Conservation (phyloP, 2,113 vertebrate species). For the Oncorhynchus masou region DNA sequence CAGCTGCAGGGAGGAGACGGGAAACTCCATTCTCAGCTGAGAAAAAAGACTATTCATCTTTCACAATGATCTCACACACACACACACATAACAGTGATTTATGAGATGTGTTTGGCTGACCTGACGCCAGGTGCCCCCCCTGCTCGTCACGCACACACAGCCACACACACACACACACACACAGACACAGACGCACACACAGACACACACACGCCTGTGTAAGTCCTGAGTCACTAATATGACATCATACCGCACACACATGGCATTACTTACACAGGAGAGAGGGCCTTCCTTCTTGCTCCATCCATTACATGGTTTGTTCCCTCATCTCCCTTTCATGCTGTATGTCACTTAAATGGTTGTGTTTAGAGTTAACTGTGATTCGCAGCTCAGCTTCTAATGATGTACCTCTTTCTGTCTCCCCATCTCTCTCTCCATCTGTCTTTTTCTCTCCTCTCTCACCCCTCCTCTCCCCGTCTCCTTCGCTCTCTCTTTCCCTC, state of each 20-base stretch:
- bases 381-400: not conserved
- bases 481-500: no score
- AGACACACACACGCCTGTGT: conserved; percentile 34
- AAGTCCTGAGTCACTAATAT: conserved; percentile 54
- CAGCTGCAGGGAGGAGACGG: conserved; percentile 52
- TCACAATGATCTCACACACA: conserved; percentile 35
- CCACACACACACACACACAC: no score
- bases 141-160: conserved; percentile 4
- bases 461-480: no score
- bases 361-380: not conserved
- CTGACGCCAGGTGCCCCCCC: conserved; percentile 47
- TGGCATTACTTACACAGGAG: not conserved
- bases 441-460: not conserved
- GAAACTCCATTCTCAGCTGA: conserved; percentile 44
- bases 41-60: conserved; percentile 48
- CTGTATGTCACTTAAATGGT: not conserved
- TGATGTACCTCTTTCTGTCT: not conserved
- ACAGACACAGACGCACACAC: no score
- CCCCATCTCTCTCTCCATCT: not conserved
- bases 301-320: not conserved
- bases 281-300: not conserved
- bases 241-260: not conserved
- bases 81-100: conserved; percentile 47
- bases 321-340: not conserved
- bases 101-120: conserved; percentile 43